Evolutionary conservation across 2,797 vertebrate species (phyloP).

Genomic region (Dicrostonyx torquatus): DNA sequence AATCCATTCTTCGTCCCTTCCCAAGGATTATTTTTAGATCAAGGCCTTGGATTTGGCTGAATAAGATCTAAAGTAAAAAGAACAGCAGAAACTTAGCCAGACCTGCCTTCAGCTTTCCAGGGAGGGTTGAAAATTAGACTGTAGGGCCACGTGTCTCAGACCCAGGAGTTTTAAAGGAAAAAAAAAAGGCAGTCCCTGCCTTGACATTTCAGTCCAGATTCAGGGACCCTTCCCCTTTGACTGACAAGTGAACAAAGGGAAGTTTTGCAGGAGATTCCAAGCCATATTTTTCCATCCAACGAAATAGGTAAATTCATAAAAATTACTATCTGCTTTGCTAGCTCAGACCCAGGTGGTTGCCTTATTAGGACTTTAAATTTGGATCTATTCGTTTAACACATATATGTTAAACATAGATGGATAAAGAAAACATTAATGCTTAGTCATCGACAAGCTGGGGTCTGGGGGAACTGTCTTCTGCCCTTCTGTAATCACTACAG

Average conservation of each 20-base stretch:
- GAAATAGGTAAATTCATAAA: conserved; percentile 43
- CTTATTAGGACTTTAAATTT: conserved; percentile 47
- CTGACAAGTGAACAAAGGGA: conserved; percentile 23
- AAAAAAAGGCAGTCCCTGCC: not conserved
- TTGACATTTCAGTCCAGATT: not conserved
- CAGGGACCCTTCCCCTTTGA: not conserved
- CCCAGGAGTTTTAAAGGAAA: not conserved
- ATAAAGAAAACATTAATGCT: conserved; percentile 16
- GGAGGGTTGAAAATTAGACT: not conserved
- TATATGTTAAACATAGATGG: not conserved
- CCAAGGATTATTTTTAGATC: conserved; percentile 64
- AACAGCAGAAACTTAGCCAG: conserved; percentile 16
- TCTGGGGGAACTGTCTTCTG: not conserved
- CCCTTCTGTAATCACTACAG: not conserved
- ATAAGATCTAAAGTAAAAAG: conserved; percentile 41
- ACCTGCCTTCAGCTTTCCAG: not conserved
- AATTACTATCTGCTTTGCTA: conserved; percentile 43
- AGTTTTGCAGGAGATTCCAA: conserved; percentile 26
- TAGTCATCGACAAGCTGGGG: not conserved
- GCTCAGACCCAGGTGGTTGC: conserved; percentile 27
- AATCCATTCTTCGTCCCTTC: conserved; percentile 33
- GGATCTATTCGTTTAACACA: conserved; percentile 46
- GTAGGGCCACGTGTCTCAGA: not conserved
- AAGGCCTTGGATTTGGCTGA: conserved; percentile 51
- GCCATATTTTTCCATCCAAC: conserved; percentile 53